Base-by-base conservation (phyloP, 2,113 vertebrate genomes). In the Illadopsis cleaveri region DNA sequence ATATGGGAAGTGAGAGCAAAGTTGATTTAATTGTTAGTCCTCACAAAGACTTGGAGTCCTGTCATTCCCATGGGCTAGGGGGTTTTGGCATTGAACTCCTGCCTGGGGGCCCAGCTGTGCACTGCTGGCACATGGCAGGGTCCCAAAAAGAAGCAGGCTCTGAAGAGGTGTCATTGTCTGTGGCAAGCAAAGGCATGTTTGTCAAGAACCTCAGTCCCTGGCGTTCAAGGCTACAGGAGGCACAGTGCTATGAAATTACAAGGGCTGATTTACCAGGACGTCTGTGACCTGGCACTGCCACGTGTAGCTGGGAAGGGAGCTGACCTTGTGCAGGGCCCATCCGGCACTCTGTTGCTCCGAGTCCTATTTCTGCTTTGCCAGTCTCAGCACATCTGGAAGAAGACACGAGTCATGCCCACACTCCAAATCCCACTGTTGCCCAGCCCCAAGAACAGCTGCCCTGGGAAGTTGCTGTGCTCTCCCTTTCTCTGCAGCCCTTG, bases 61-160 rank as follows among this genome's bases (percentile, higher is more conserved):
- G 20, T 47, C 45, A 24, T 2, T 51, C 45, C 44, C 31, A 9
- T 0, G 17, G 30, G 25, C 30, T 69, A 10, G 20, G 51, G 31
- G 0, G 1, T 33, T 54, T 9, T 40, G 65, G 58, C 60, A 22
- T 30, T 6, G 10, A 66, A 23, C 6, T 45, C 31, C 62, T 73
- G 35, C 50, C 50, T 3, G 1, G 33, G 18, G 11, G 2, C 35
- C 20, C 54, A 54, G 42, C 33, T 78, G 38, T 6, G 11, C 22
- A 11, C 22, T 0, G 0, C 21, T 51, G 91, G 56, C 35, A 10
- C 0, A 21, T 22, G 58, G 62, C 75, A 35, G 60, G 54, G 35
- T 50, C 62, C 30, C 50, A 35, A 8, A 90, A 48, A 85, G 70
- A 87, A 12, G 15, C 1, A 6, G n/a, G 20, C 37, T 82, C 45